Evolutionary conservation across 2,797 vertebrate genomes (phyloP).

Genomic region (Manis javanica): DNA sequence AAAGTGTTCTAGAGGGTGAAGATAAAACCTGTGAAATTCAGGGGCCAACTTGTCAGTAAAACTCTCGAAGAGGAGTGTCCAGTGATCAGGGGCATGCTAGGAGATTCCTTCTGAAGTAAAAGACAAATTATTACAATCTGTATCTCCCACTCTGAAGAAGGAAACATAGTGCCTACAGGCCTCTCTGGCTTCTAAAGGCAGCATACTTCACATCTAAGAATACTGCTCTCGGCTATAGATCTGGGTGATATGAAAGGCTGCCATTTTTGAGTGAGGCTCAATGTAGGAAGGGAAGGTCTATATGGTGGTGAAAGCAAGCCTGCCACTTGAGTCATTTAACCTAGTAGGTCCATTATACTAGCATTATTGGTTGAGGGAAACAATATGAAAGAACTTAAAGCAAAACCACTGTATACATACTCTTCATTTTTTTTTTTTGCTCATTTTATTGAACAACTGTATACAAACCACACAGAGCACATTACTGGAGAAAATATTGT

Average conservation of each 20-base stretch:
- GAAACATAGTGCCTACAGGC: neutral
- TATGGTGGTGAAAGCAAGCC: neutral
- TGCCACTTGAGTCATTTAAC: neutral
- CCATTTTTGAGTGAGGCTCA: neutral
- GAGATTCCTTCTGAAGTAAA: neutral
- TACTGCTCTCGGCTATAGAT: neutral
- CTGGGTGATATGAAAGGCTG: neutral
- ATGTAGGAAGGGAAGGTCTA: neutral
- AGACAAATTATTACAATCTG: neutral
- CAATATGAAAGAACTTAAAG: neutral
- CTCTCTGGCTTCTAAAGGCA: neutral
- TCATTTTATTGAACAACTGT: constrained; percentile 30
- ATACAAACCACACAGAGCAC: constrained; percentile 29
- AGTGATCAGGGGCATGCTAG: neutral
- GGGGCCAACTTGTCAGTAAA: neutral
- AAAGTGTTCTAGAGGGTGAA: neutral
- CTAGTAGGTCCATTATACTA: neutral
- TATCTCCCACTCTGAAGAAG: neutral
- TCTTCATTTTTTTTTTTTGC: constrained; percentile 19
- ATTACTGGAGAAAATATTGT: constrained; percentile 61
- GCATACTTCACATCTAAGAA: neutral
- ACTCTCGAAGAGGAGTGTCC: neutral
- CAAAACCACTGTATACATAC: neutral
- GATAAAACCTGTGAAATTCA: neutral
- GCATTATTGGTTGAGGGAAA: neutral